Percentiles rank a stretch among this genome's conserved stretches.
Conservation (phyloP, 2,797 vertebrate species). For the Microctenopoma stevenorrisi region DNA sequence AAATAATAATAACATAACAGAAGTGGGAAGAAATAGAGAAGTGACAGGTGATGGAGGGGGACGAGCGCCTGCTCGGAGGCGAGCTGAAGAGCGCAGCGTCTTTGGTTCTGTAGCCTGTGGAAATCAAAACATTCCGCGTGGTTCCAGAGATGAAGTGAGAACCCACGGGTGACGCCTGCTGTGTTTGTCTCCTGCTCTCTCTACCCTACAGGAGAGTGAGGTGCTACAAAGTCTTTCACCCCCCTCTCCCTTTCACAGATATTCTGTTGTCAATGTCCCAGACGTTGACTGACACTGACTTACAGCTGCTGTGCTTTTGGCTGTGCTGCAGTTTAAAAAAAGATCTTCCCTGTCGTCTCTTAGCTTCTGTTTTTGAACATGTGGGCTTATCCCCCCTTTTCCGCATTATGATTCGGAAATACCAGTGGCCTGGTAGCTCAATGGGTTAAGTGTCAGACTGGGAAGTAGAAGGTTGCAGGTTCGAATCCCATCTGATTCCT, state of each 20-base stretch:
- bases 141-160: constrained; percentile 56
- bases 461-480: no score
- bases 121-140: constrained; percentile 66
- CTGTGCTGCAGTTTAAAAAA: constrained; percentile 22
- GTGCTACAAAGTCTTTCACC: constrained; percentile 42
- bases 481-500: no score
- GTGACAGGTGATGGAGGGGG: constrained; percentile 45
- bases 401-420: constrained; percentile 2
- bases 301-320: constrained; percentile 48
- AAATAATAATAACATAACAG: constrained; percentile 10
- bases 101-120: constrained; percentile 37
- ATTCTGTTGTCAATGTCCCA: constrained; percentile 33
- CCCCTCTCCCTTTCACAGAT: neutral
- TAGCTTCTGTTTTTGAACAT: constrained; percentile 10
- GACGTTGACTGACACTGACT: constrained; percentile 57
- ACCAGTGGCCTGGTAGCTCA: no score
- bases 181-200: constrained; percentile 35
- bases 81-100: constrained; percentile 23
- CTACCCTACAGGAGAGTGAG: constrained; percentile 38
- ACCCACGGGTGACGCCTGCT: constrained; percentile 52
- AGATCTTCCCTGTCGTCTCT: neutral
- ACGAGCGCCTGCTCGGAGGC: constrained; percentile 4
- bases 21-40: constrained; percentile 6
- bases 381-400: constrained; percentile 29
- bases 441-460: no score